Percentiles rank a stretch among this genome's conserved stretches.
Evolutionary conservation across 2,113 vertebrate genomes (phyloP).

Genomic region (Porphyrio hochstetteri): DNA sequence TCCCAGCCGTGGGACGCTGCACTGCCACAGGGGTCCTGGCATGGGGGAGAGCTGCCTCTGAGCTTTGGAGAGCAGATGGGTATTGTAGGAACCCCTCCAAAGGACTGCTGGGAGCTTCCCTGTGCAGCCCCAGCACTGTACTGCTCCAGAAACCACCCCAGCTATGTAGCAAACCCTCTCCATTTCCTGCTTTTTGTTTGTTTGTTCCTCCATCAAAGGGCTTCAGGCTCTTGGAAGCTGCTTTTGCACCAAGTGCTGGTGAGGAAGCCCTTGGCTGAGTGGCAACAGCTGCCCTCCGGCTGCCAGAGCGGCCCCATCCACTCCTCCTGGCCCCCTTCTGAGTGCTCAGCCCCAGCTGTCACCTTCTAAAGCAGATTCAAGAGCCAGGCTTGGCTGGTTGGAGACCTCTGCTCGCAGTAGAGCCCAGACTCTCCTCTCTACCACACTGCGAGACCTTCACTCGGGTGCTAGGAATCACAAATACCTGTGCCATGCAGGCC

Average conservation of each 20-base stretch:
- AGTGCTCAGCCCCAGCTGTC: not conserved
- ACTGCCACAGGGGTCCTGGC: accelerated
- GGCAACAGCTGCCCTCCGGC: not conserved
- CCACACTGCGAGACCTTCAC: not conserved
- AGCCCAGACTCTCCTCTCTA: not conserved
- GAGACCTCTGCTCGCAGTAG: not conserved
- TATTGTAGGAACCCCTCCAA: not conserved
- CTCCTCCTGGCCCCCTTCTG: not conserved
- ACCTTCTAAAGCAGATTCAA: not conserved
- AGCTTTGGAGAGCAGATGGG: not conserved
- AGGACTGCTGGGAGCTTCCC: not conserved
- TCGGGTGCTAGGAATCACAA: not conserved
- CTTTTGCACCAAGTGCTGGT: not conserved
- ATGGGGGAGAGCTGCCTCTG: accelerated
- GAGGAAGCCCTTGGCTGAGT: not conserved
- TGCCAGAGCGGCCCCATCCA: not conserved
- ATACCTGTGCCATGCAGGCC: not conserved
- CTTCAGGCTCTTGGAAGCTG: not conserved
- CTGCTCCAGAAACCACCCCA: not conserved
- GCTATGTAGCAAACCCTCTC: not conserved
- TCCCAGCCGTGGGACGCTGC: accelerated
- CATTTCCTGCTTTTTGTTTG: not conserved
- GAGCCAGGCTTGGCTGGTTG: not conserved
- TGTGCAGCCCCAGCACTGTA: accelerated
- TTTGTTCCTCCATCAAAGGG: not conserved